These are phyloP conservation scores for Circaetus gallicus DNA, from an alignment of 2,113 vertebrate genomes.

Conservation along the genomic window DNA sequence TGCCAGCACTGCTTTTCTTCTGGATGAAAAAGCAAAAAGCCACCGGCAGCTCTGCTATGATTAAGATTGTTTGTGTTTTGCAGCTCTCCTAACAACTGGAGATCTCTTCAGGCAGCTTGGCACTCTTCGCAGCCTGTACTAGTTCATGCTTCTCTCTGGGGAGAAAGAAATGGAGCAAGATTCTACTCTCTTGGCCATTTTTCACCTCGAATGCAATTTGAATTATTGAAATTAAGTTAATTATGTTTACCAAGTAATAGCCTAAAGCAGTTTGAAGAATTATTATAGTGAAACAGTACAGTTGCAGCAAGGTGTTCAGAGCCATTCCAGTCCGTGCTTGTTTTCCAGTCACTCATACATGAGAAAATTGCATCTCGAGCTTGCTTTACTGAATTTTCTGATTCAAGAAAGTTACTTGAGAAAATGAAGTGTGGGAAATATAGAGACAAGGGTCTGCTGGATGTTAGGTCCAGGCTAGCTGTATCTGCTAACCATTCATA, in stretches of 20 bases:
- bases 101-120: not conserved
- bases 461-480: not conserved
- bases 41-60: not conserved
- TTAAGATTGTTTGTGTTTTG: not conserved
- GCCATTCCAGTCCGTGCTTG: not conserved
- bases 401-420: not conserved
- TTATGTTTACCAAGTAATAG: slow-evolving; percentile 22
- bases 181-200: not conserved
- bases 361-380: not conserved
- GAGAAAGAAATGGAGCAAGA: not conserved
- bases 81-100: not conserved
- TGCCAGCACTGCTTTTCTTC: not conserved
- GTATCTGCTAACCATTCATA: not conserved
- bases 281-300: not conserved
- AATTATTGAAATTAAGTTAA: slow-evolving; percentile 20
- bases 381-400: not conserved
- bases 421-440: not conserved
- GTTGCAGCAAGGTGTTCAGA: not conserved
- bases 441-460: not conserved
- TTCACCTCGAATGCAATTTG: not conserved
- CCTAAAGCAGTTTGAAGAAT: not conserved
- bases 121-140: accelerated
- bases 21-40: not conserved
- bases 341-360: not conserved
- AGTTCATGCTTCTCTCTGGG: not conserved